Percentiles rank a stretch among this genome's conserved stretches.
Conservation (phyloP, 2,888 invertebrate species). For the Morinoia aosen region DNA sequence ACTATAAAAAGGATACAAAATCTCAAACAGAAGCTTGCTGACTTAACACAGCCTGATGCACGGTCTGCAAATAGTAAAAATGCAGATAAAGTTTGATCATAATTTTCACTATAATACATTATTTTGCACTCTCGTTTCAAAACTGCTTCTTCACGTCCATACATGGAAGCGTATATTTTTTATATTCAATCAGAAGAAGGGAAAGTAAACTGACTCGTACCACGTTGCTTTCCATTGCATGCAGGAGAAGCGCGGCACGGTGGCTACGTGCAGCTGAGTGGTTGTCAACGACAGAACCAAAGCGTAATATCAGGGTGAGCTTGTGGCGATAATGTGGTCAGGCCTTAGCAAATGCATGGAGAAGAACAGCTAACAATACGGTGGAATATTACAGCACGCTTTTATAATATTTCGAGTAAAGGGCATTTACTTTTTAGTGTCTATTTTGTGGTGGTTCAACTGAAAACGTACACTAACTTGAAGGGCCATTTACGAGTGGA, state of each 20-base stretch:
- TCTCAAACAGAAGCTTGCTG: not conserved
- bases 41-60: no score
- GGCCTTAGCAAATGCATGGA: not conserved
- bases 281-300: not conserved
- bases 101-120: no score
- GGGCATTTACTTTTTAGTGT: no score
- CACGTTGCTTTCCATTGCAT: not conserved
- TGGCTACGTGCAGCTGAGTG: not conserved
- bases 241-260: not conserved
- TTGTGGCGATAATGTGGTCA: not conserved
- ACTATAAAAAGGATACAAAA: not conserved
- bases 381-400: no score
- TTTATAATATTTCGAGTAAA: no score
- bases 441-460: no score
- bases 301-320: not conserved
- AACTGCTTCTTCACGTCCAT: not conserved
- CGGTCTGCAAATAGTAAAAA: no score
- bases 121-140: no score
- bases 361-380: not conserved
- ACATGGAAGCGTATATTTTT: not conserved
- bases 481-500: no score
- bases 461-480: no score
- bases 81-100: no score
- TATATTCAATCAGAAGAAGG: no score
- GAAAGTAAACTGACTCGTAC: not conserved